These are phyloP conservation scores for Gastrophryne carolinensis DNA, from an alignment of 2,797 vertebrate species.

Conservation along the genomic window DNA sequence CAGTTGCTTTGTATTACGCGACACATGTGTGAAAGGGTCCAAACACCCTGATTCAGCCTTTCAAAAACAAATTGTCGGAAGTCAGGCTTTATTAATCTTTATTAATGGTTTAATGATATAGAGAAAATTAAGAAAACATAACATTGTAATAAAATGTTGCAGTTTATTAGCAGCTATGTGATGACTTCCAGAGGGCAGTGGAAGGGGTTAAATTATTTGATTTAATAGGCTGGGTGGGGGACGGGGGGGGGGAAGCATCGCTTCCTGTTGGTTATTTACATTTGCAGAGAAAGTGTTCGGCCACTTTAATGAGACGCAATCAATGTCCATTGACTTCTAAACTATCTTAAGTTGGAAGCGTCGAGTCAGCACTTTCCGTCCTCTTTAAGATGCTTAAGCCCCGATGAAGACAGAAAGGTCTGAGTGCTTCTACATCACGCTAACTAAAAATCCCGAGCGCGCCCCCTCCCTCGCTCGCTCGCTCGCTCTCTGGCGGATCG, in stretches of 20 bases:
- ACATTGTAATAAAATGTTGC: no score
- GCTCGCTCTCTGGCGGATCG: no score
- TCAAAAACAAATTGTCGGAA: no score
- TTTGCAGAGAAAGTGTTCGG: constrained; percentile 48
- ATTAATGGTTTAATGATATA: no score
- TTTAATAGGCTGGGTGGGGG: constrained; percentile 37
- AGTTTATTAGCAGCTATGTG: neutral
- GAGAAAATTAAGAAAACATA: no score
- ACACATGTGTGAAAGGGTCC: no score
- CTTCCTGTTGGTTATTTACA: constrained; percentile 52
- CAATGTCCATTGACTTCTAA: constrained; percentile 50
- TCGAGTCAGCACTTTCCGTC: constrained; percentile 42
- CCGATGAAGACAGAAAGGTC: constrained; percentile 42
- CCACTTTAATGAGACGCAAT: constrained; percentile 52
- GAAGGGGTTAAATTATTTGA: constrained; percentile 35
- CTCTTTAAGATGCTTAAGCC: constrained; percentile 49
- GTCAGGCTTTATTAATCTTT: no score
- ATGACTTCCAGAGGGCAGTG: neutral
- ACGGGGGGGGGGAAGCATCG: constrained; percentile 19
- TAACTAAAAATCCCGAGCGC: constrained; percentile 34
- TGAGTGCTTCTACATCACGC: constrained; percentile 33
- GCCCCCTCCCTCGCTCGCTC: neutral
- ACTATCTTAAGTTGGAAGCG: constrained; percentile 44
- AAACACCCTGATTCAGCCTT: no score
- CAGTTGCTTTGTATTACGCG: no score